Evolutionary conservation across 1,140 invertebrate genomes (phyloP).

Genomic region (Thalassaphorura encarpata): DNA sequence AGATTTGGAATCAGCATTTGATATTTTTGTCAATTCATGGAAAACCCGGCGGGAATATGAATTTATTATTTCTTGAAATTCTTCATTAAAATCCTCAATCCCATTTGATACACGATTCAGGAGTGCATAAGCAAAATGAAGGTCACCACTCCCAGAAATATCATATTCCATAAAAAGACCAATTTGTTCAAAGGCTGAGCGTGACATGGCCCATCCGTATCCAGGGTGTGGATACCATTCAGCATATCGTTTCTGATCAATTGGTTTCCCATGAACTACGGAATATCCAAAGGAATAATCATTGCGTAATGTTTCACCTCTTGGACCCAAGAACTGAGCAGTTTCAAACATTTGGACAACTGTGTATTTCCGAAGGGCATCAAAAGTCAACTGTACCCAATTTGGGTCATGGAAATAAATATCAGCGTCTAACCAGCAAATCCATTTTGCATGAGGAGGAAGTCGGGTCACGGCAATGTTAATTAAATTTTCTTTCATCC

Average conservation of each 20-base stretch:
- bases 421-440: constrained; percentile 16
- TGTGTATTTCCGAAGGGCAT: not conserved
- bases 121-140: constrained; percentile 17
- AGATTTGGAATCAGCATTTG: not conserved
- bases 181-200: not conserved
- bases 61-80: constrained; percentile 2
- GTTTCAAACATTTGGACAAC: constrained; percentile 18
- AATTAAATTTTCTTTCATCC: constrained; percentile 19
- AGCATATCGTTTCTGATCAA: constrained; percentile 18
- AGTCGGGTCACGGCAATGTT: constrained; percentile 8
- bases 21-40: not conserved
- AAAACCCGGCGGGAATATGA: not conserved
- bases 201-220: constrained; percentile 14
- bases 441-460: constrained; percentile 10
- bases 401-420: constrained; percentile 7
- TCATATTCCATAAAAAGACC: constrained; percentile 8
- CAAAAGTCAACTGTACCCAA: constrained; percentile 5
- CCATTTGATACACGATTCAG: constrained; percentile 11
- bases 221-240: constrained; percentile 20
- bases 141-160: constrained; percentile 15
- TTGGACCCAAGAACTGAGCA: constrained; percentile 13
- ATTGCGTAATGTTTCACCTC: not conserved
- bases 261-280: constrained; percentile 8
- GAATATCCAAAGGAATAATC: constrained; percentile 17
- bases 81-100: not conserved